These are phyloP conservation scores for Pseudomyrmex concolor DNA, from an alignment of 1,140 invertebrate species.

Conservation along the genomic window DNA sequence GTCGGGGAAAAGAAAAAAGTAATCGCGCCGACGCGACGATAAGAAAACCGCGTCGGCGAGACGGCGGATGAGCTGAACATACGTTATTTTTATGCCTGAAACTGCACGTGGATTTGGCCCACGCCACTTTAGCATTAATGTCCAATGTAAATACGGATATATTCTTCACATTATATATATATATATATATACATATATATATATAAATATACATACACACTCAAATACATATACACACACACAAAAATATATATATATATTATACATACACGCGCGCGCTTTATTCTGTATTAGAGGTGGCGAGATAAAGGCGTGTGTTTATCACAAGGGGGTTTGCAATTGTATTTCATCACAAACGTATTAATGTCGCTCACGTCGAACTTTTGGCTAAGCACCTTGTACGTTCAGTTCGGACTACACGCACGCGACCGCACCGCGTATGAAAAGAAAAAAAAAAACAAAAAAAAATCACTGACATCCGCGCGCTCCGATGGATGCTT, in stretches of 20 bases:
- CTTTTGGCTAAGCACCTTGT: conserved; percentile 69
- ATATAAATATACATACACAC: conserved; percentile 17
- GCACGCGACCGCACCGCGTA: conserved; percentile 34
- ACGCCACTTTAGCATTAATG: conserved; percentile 38
- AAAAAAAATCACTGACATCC: not conserved
- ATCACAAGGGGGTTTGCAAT: conserved; percentile 60
- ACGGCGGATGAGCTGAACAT: conserved; percentile 33
- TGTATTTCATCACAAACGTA: conserved; percentile 73
- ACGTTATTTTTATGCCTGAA: conserved; percentile 58
- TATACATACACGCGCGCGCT: conserved; percentile 35
- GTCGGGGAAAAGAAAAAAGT: not conserved
- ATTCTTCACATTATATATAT: conserved; percentile 49
- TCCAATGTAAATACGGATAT: conserved; percentile 59
- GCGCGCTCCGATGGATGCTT: conserved; percentile 1
- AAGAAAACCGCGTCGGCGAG: conserved; percentile 9
- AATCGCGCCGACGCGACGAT: conserved; percentile 9
- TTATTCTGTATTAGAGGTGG: conserved; percentile 50
- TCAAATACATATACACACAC: not conserved
- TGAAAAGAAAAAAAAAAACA: not conserved
- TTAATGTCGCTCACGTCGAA: conserved; percentile 72
- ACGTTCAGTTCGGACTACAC: conserved; percentile 64
- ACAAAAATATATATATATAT: conserved; percentile 16
- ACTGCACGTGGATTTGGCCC: conserved; percentile 51
- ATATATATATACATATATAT: conserved; percentile 30
- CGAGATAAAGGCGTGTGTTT: conserved; percentile 38